Base-by-base conservation (phyloP, 1,140 invertebrate genomes). In the Saccostrea echinata region DNA sequence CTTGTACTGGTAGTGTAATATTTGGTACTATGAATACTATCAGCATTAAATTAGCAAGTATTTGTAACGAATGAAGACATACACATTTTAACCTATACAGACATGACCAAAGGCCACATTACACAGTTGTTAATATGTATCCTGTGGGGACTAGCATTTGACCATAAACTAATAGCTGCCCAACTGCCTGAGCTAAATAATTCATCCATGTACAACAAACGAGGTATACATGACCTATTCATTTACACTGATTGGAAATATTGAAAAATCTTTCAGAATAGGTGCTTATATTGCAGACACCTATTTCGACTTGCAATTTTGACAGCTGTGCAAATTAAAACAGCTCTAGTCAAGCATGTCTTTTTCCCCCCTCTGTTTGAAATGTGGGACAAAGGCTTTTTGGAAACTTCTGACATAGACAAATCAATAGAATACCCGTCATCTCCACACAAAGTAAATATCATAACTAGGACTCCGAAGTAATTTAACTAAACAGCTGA, bases 81-180 rank as follows among this genome's bases (percentile, higher is more conserved):
- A 30, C 68, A 76, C 27, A 64, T 76, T 71, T 61, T 57, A 12
- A 61, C 1, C 13, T 30, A 61, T 30, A 24, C 27, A 71, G 68
- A 33, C 27, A 76, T 27, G 68, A 76, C 68, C 68, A 76, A 76
- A 30, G 27, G 68, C 30, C 13, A 76, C 27, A 35, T 76, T 76
- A 76, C 68, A 27, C 33, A 30, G 68, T 76, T 76, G 27, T 76
- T 16, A 76, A 76, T 76, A 76, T 76, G 68, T 76, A 76, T 30
- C 68, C 68, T 76, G 27, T 76, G 68, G 68, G 64, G 68, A 30
- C 13, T 27, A 30, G 55, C 0, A 43, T 13, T 76, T 30, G 57
- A 64, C 30, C 68, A 76, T 16, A 76, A 11, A 76, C 68, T 11
- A 76, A 24, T 27, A 4, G 24, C 13, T 30, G 27, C 16, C 68